Percentiles rank a stretch among this genome's conserved stretches.
Evolutionary conservation across 2,113 vertebrate species (phyloP).

Genomic region (Eublepharis macularius): DNA sequence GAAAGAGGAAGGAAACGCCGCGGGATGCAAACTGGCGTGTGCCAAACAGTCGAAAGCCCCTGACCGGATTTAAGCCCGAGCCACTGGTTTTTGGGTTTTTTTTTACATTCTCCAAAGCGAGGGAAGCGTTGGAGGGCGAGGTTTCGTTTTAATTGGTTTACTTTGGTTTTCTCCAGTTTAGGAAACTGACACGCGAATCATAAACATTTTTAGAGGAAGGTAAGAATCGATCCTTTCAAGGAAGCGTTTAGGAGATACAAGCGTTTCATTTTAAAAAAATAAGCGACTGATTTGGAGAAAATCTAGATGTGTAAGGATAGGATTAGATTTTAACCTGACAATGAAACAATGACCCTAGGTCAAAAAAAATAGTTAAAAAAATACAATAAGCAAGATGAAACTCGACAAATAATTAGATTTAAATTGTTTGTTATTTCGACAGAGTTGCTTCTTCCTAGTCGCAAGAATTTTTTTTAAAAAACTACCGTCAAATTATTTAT

Average conservation of each 20-base stretch:
- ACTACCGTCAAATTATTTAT: background rate
- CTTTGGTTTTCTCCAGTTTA: no score
- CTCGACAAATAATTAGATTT: background rate
- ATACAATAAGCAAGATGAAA: background rate
- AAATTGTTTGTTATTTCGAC: background rate
- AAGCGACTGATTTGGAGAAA: background rate
- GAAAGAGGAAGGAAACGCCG: background rate
- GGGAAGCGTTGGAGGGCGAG: no score
- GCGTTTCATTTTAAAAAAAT: background rate
- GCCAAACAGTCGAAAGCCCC: background rate
- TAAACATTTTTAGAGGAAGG: no score
- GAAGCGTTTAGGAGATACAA: background rate
- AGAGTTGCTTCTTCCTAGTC: background rate
- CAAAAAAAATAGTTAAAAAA: background rate
- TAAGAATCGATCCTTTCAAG: background rate
- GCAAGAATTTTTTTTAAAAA: background rate
- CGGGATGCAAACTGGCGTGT: background rate
- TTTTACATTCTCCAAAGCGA: no score
- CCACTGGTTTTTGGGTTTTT: background rate
- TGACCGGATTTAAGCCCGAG: background rate
- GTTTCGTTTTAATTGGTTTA: no score
- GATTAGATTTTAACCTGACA: background rate
- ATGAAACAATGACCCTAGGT: background rate
- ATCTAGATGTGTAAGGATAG: background rate
- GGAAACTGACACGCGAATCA: no score